Evolutionary conservation across 1,140 invertebrate genomes (phyloP).

Genomic region (Eupristina koningsbergeri): DNA sequence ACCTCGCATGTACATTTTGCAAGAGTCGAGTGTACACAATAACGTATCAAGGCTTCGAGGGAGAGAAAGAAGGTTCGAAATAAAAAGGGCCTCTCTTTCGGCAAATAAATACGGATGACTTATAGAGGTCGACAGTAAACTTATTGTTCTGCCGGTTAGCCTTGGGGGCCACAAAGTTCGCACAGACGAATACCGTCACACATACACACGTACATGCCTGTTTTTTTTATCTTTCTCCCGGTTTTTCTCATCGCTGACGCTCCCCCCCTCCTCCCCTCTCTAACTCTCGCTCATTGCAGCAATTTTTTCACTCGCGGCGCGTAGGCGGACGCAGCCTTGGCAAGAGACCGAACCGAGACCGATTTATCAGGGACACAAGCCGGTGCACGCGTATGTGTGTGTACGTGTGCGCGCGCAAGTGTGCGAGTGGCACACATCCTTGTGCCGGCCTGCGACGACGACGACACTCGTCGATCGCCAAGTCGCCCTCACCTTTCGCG

Average conservation of each 20-base stretch:
- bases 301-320: constrained; percentile 36
- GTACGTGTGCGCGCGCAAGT: constrained; percentile 8
- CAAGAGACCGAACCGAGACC: constrained; percentile 39
- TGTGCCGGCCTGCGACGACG: background rate
- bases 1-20: background rate
- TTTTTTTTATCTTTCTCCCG: constrained; percentile 13
- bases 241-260: background rate
- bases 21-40: constrained; percentile 27
- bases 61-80: constrained; percentile 3
- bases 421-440: constrained; percentile 7
- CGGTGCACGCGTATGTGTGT: constrained; percentile 12
- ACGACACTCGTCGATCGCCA: constrained; percentile 20
- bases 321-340: constrained; percentile 45
- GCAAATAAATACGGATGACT: constrained; percentile 52
- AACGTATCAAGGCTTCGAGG: constrained; percentile 19
- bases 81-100: constrained; percentile 49
- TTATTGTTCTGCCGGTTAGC: constrained; percentile 51
- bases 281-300: constrained; percentile 32
- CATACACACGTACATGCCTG: constrained; percentile 14
- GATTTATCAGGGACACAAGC: constrained; percentile 40
- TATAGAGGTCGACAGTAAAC: constrained; percentile 53
- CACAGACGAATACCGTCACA: constrained; percentile 9
- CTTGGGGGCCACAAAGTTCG: constrained; percentile 46
- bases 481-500: constrained; percentile 34
- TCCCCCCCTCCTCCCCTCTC: background rate